Evolutionary conservation across 1,140 invertebrate genomes (phyloP).

Genomic region (Sycobia sp.): DNA sequence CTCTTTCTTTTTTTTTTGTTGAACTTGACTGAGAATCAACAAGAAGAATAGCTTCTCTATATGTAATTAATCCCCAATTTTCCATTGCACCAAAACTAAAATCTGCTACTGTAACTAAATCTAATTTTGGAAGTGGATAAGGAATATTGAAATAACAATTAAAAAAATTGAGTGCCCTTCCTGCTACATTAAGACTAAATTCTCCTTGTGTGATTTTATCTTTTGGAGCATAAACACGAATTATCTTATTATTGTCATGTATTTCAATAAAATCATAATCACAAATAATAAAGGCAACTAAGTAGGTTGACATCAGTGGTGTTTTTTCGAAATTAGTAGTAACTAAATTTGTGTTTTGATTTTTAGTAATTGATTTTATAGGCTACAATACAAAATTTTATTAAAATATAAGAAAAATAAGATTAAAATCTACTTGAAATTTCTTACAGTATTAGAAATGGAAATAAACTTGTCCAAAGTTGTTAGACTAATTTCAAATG

Average conservation of each 20-base stretch:
- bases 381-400: slow-evolving; percentile 38
- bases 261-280: slow-evolving; percentile 93
- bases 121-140: slow-evolving; percentile 95
- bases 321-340: slow-evolving; percentile 85
- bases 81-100: slow-evolving; percentile 94
- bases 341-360: background rate
- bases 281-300: slow-evolving; percentile 90
- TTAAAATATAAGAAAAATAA: slow-evolving; percentile 1
- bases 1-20: slow-evolving; percentile 80
- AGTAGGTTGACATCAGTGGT: slow-evolving; percentile 95
- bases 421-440: background rate
- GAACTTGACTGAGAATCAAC: slow-evolving; percentile 86
- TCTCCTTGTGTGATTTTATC: slow-evolving; percentile 90
- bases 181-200: slow-evolving; percentile 88
- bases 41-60: slow-evolving; percentile 81
- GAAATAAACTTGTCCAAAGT: slow-evolving; percentile 79
- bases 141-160: slow-evolving; percentile 93
- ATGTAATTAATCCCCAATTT: slow-evolving; percentile 91
- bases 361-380: slow-evolving; percentile 32
- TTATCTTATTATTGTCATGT: slow-evolving; percentile 76
- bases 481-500: slow-evolving; percentile 87
- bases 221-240: slow-evolving; percentile 90
- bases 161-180: slow-evolving; percentile 88
- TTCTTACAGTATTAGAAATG: too few species aligned
- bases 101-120: slow-evolving; percentile 93